Percentiles rank a stretch among this genome's conserved stretches.
Evolutionary conservation across 2,888 invertebrate species (phyloP).

Genomic region (Thumatha senex): DNA sequence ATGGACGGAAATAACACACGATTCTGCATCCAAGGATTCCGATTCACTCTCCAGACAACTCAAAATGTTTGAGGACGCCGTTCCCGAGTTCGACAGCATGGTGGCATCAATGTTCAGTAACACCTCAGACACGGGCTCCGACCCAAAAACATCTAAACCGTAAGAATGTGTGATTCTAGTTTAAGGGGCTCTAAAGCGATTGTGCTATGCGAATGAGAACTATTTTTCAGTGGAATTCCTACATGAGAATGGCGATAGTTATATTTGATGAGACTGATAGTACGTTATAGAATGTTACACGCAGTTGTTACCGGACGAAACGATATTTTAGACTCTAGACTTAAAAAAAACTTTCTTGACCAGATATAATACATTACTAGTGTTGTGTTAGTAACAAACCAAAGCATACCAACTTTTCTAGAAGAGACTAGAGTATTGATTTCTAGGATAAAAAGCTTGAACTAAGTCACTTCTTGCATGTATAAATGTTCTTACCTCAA

Average conservation of each 20-base stretch:
- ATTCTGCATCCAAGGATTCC: conserved; percentile 49
- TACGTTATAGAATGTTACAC: too few relatives aligned
- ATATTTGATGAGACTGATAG: too few relatives aligned
- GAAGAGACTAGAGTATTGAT: too few relatives aligned
- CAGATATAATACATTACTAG: too few relatives aligned
- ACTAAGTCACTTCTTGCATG: neutral
- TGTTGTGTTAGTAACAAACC: too few relatives aligned
- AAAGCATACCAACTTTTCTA: too few relatives aligned
- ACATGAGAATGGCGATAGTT: neutral
- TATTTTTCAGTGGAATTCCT: too few relatives aligned
- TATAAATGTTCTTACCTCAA: neutral
- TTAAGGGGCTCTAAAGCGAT: conserved; percentile 20
- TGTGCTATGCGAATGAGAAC: conserved; percentile 23
- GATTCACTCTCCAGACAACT: conserved; percentile 88
- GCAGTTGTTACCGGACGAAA: too few relatives aligned
- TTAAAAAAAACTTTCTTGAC: too few relatives aligned
- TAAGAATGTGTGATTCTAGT: conserved; percentile 33
- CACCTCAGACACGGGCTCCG: conserved; percentile 54
- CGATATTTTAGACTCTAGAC: too few relatives aligned
- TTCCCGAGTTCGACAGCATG: conserved; percentile 90
- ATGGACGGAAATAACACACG: conserved; percentile 52
- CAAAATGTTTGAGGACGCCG: conserved; percentile 88
- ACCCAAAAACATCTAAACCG: conserved; percentile 22
- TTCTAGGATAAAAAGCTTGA: too few relatives aligned
- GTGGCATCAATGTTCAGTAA: conserved; percentile 87